phyloP scores from a whole-genome alignment of 2,797 vertebrate species.

The Brachymystax lenok region DNA sequence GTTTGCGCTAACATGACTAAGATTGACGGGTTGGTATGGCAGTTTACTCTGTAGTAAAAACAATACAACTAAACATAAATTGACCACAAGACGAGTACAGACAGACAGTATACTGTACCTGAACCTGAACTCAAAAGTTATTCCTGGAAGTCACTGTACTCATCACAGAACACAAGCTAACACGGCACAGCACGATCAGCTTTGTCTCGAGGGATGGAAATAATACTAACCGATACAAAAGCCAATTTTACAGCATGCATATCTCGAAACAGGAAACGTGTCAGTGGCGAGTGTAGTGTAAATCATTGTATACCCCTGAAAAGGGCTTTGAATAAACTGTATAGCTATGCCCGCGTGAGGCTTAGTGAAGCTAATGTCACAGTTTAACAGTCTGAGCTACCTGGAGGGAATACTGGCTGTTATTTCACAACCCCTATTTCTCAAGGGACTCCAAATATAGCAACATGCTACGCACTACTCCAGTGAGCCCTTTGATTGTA shows the following conservation, averaged over 20 bases:
- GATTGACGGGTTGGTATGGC: too few species aligned
- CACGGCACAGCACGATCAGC: not conserved
- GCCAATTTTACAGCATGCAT: not conserved
- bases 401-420: not conserved
- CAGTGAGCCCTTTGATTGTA: not conserved
- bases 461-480: not conserved
- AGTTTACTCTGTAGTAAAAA: not conserved
- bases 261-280: not conserved
- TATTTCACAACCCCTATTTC: not conserved
- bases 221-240: not conserved
- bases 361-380: constrained; percentile 6
- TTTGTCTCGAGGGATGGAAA: not conserved
- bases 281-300: constrained; percentile 10
- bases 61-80: not conserved
- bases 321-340: constrained; percentile 30
- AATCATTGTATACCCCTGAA: constrained; percentile 29
- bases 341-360: constrained; percentile 34
- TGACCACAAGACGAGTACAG: too few species aligned
- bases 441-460: not conserved
- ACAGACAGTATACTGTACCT: not conserved
- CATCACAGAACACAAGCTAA: not conserved
- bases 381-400: not conserved
- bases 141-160: not conserved
- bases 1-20: too few species aligned
- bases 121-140: not conserved